Base-by-base conservation (phyloP, 1,140 invertebrate species). In the Thereuonema tuberculata region DNA sequence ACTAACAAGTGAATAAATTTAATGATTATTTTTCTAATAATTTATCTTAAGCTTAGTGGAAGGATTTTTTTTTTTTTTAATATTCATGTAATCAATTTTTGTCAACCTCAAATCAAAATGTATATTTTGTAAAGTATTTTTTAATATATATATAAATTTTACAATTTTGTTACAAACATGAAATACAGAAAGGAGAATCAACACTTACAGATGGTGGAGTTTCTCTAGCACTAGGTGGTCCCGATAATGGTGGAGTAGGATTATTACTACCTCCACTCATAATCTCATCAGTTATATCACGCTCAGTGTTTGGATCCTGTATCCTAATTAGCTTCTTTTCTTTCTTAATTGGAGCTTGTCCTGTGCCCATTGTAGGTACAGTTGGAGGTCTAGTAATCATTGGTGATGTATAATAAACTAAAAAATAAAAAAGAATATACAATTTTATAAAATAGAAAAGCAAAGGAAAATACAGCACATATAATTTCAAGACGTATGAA, bases 321-420 rank as follows among this genome's bases (percentile, higher is more conserved):
- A 58, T 58, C 25, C 46, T 20, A 58, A 58, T 58, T 58, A 58
- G 3, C 17, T 58, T 58, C 27, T 25, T 58, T 28, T 47, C 57
- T 26, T 26, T 47, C 27, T 48, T 58, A 46, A 24, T 15, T 29
- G 28, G 17, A 37, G 31, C 31, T 9, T 37, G 31, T 17, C 31
- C 31, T 37, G 31, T 9, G 31, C 31, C 31, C 5, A 37, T 37
- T 9, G 17, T 17, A 9, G 53, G 28, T 23, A 17, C 12, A 26
- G 24, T 12, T 29, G 49, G 15, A 20, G 5, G 25, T 23, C 9
- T 26, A 12, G 28, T 55, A 5, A 23, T 28, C 3, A 28, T 14
- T 27, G 28, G 25, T 29, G 31, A n/a, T n/a, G n/a, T 5, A 37
- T 37, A 37, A 37, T 37, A 37, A 5, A 37, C 31, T 37, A 17